Evolutionary conservation across 2,113 vertebrate genomes (phyloP), one percentile per base, ranked within the genome.

Genomic region (Syngnathus scovelli): DNA sequence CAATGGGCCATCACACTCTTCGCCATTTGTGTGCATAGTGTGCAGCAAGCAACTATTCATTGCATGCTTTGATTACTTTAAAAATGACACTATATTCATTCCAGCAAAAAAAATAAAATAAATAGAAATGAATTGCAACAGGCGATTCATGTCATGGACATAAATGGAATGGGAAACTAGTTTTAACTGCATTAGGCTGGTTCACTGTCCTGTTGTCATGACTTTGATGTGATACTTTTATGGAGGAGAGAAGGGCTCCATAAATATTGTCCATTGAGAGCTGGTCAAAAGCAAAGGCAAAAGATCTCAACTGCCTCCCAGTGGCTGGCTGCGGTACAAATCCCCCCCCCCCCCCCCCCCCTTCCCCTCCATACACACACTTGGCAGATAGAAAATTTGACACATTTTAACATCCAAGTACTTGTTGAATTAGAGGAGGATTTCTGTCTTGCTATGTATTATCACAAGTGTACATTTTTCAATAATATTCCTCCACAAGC

Each of bases 1-100:
- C 67, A 67, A 48, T 59, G 71, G 54, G 79, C 68, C 46, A 51
- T 55, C 37, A 4, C 69, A 58, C 69, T 38, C 58, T 65, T 55
- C 68, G 67, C 62, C 68, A 69, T 84, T 68, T 69, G 27, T 33
- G 27, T 33, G 3, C 1, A 36, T 49, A n/a, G 65, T 63, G 44
- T 59, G 39, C 37, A 60, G 62, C 49, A 19, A 43, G 46, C 46
- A 61, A 58, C 52, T 67, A 33, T 64, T 58, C 49, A 38, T 76
- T 52, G 37, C 59, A 21, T 13, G 51, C 55, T 68, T 62, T 70
- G 74, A 69, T 74, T 44, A 21, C 8, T 69, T 63, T 68, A 46
- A 36, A 67, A 41, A 56, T 48, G 19, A 52, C 21, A 38, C 56
- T 27, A 60, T 27, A 46, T 44, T 72, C 36, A 68, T 44, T 6